Base-by-base conservation (phyloP, 2,797 vertebrate species). In the Mycteria americana region DNA sequence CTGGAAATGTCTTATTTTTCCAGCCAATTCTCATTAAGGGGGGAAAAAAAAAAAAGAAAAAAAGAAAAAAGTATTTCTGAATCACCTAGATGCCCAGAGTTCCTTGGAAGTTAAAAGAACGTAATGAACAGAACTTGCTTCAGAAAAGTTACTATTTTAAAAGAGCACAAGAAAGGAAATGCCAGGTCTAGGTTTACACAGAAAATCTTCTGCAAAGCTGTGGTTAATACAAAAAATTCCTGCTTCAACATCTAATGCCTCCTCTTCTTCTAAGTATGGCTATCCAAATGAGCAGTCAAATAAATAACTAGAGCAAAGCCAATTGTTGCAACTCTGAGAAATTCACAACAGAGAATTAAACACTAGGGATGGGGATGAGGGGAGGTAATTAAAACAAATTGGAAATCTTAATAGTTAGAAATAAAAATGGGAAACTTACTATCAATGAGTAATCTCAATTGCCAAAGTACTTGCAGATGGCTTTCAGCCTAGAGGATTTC, bases 361-460 rank as follows among this genome's bases (percentile, higher is more conserved):
- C 39, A 10, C 43, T 21, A 48, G 77, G 60, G 63, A 74, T 56
- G 37, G 18, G 35, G 46, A 28, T 69, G 56, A 69, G 30, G 15
- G 51, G n/a, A 89, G 25, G 41, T 77, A 92, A 87, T 94, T 91
- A 94, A 95, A 96, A 79, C 59, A 96, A 90, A 91, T 70, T 91
- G 31, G 17, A 91, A 87, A 60, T 85, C 64, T 85, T 87, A 76
- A 83, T 85, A 64, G 70, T 46, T 88, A 62, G 83, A 79, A 85
- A 68, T 89, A 65, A 92, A 92, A 85, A 62, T 13, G 27, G 31
- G 25, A 67, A 73, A 41, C 48, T 67, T 92, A 60, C 54, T 79
- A n/a, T 91, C 80, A 87, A 7, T 85, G 78, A 74, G 54, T 75
- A 74, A 87, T 89, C 64, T 91, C 81, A 68, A 3, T 62, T 93